These are phyloP conservation scores for Phalacrocorax pelagicus DNA, from an alignment of 2,113 vertebrate genomes.

Conservation along the genomic window DNA sequence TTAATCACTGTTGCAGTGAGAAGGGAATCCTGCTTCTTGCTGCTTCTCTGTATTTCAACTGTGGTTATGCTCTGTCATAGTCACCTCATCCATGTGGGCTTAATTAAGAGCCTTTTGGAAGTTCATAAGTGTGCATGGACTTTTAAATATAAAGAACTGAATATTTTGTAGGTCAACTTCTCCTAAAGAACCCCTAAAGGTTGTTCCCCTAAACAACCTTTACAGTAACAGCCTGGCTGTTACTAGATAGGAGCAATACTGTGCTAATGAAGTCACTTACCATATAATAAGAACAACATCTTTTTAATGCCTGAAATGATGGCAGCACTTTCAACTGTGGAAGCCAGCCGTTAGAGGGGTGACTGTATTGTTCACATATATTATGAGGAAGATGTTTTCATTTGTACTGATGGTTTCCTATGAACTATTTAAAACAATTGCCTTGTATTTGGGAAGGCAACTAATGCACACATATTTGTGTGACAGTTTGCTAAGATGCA, in stretches of 20 bases:
- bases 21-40: background rate
- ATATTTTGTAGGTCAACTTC: background rate
- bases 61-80: background rate
- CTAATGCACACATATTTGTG: background rate
- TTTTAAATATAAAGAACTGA: background rate
- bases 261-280: background rate
- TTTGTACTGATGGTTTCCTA: background rate
- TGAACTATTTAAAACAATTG: background rate
- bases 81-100: background rate
- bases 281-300: background rate
- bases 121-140: background rate
- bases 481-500: background rate
- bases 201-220: background rate
- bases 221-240: background rate
- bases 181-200: background rate
- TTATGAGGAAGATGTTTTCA: background rate
- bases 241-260: background rate
- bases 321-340: background rate
- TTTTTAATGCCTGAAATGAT: background rate
- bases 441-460: background rate
- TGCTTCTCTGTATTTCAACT: background rate
- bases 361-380: background rate
- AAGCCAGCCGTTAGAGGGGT: background rate
- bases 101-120: background rate
- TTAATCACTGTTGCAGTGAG: background rate